These are phyloP conservation scores for Meliscaeva auricollis DNA, from an alignment of 2,888 invertebrate species.

Conservation along the genomic window DNA sequence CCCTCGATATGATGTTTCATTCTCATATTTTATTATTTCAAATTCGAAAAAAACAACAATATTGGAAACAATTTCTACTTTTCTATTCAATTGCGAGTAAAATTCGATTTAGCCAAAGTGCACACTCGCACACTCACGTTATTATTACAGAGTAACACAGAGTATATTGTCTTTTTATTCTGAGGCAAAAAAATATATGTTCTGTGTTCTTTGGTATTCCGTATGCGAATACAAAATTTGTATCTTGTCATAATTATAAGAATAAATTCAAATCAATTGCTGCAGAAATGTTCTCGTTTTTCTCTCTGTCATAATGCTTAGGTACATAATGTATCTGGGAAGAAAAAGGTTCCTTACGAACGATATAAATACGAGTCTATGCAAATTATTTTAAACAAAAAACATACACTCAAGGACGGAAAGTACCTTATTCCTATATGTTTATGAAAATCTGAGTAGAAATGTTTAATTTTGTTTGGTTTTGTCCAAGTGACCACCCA, in stretches of 20 bases:
- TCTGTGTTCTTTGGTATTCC: not conserved
- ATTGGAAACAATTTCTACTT: slow-evolving; percentile 39
- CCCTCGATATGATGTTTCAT: not conserved
- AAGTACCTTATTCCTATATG: no score
- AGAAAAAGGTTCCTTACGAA: not conserved
- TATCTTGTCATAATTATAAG: slow-evolving; percentile 11
- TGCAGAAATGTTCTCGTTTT: slow-evolving; percentile 15
- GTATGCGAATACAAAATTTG: slow-evolving; percentile 16
- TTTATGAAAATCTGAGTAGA: no score
- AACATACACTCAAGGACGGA: no score
- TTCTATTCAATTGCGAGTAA: slow-evolving; percentile 51
- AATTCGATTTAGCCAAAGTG: slow-evolving; percentile 53
- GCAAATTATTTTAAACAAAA: slow-evolving; percentile 1
- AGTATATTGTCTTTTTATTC: slow-evolving; percentile 7
- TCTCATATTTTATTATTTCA: slow-evolving; percentile 37
- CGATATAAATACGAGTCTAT: not conserved
- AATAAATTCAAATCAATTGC: slow-evolving; percentile 17
- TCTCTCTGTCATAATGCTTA: slow-evolving; percentile 12
- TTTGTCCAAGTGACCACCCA: not conserved
- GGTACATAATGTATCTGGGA: no score
- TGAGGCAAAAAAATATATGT: not conserved
- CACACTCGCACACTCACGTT: not conserved
- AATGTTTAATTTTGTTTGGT: slow-evolving; percentile 49
- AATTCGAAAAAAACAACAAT: slow-evolving; percentile 41
- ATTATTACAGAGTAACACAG: no score